phyloP scores from a whole-genome alignment of 1,140 invertebrate species.

The Maniola jurtina region DNA sequence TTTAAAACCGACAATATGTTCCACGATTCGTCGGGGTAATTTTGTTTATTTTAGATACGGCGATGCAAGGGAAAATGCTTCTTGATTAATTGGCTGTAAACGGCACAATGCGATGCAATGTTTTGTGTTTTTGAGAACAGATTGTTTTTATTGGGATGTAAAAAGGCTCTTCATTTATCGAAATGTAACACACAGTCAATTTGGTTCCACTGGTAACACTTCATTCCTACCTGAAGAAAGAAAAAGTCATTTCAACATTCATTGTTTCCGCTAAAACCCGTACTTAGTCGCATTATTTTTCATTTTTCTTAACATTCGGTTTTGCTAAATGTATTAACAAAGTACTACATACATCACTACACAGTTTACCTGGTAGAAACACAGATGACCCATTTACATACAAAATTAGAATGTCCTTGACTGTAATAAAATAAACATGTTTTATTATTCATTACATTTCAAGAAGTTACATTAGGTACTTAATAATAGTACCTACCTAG shows the following conservation, averaged over 20 bases:
- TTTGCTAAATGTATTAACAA: neutral
- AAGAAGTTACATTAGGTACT: too few relatives aligned
- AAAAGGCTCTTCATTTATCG: conserved; percentile 53
- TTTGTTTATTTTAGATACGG: conserved; percentile 53
- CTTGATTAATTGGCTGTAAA: conserved; percentile 63
- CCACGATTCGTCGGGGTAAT: conserved; percentile 41
- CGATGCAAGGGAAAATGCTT: conserved; percentile 43
- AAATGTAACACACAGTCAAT: conserved; percentile 47
- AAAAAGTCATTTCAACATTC: neutral
- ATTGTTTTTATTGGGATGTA: conserved; percentile 53
- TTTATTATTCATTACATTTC: too few relatives aligned
- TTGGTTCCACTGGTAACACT: conserved; percentile 34
- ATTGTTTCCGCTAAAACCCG: neutral
- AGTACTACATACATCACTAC: too few relatives aligned
- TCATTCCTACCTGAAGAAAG: conserved; percentile 16
- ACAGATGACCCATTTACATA: too few relatives aligned
- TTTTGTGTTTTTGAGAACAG: conserved; percentile 42
- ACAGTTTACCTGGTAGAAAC: too few relatives aligned
- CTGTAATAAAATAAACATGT: too few relatives aligned
- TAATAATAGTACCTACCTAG: too few relatives aligned
- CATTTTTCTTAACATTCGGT: too few relatives aligned
- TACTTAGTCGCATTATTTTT: neutral
- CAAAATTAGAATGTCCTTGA: too few relatives aligned
- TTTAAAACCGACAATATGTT: conserved; percentile 70
- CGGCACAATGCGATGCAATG: conserved; percentile 49